phyloP scores from a whole-genome alignment of 1,140 invertebrate species.

The Myzus persicae region DNA sequence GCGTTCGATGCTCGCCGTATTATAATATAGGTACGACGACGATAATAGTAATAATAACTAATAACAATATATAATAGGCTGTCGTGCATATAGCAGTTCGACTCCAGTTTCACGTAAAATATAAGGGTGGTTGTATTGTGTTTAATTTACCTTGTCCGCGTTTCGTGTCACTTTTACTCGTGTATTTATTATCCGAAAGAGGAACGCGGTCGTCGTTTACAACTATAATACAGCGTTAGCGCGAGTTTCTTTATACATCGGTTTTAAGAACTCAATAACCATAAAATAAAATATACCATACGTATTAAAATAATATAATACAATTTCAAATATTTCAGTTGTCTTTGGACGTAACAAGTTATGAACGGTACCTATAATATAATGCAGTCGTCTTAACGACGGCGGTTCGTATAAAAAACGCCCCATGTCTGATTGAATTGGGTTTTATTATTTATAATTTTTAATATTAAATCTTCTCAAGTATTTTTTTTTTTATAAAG shows the following conservation, averaged over 20 bases:
- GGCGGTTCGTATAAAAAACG: not conserved
- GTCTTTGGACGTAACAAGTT: not conserved
- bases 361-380: not conserved
- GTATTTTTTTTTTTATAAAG: no score
- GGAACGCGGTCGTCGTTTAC: not conserved
- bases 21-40: not conserved
- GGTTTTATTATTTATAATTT: not conserved
- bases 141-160: not conserved
- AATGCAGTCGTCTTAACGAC: not conserved
- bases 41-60: not conserved
- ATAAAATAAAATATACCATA: not conserved
- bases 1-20: not conserved
- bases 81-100: not conserved
- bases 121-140: conserved; percentile 2
- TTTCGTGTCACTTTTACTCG: not conserved
- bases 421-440: not conserved
- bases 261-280: conserved; percentile 19
- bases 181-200: not conserved
- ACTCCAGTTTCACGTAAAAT: not conserved
- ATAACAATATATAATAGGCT: not conserved
- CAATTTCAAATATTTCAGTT: not conserved
- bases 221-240: no score
- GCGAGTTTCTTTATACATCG: not conserved
- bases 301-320: not conserved
- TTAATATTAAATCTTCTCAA: not conserved